Percentiles rank a stretch among this genome's conserved stretches.
Evolutionary conservation across 2,888 invertebrate species (phyloP).

Genomic region (Acrobasis suavella): DNA sequence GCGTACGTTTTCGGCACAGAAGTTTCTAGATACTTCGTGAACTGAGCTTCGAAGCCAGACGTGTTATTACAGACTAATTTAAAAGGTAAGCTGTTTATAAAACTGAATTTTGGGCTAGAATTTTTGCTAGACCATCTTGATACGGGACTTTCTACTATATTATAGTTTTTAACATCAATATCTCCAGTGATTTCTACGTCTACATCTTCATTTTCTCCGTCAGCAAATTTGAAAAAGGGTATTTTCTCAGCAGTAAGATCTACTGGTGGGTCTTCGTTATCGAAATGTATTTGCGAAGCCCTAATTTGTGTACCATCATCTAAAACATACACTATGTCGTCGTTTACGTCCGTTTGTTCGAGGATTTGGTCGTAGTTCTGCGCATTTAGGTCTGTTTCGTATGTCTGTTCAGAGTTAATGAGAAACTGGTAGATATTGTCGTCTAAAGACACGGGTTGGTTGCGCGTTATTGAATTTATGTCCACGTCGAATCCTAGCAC

Average conservation of each 20-base stretch:
- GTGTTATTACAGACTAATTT: conserved; percentile 67
- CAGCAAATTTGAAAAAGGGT: conserved; percentile 65
- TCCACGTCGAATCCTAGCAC: conserved; percentile 70
- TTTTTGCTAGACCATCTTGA: conserved; percentile 48
- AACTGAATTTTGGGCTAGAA: conserved; percentile 59
- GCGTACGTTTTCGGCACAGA: conserved; percentile 53
- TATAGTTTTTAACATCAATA: conserved; percentile 53
- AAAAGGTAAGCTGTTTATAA: conserved; percentile 66
- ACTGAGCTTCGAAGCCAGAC: conserved; percentile 67
- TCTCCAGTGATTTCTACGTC: conserved; percentile 37
- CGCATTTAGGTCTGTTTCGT: conserved; percentile 36
- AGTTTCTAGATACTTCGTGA: conserved; percentile 63
- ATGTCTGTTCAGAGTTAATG: conserved; percentile 55
- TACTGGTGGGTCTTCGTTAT: conserved; percentile 67
- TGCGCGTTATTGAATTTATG: conserved; percentile 65
- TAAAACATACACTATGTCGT: conserved; percentile 63
- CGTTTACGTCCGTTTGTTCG: conserved; percentile 40
- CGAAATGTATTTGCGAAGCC: conserved; percentile 76
- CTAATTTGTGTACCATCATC: conserved; percentile 75
- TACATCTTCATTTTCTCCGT: conserved; percentile 45
- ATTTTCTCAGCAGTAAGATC: conserved; percentile 67
- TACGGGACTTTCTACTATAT: conserved; percentile 66
- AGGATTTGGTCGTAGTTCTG: conserved; percentile 48
- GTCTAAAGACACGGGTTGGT: conserved; percentile 61
- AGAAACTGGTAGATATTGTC: conserved; percentile 73